These are phyloP conservation scores for Dolichomitus sp. DNA, from an alignment of 2,888 invertebrate genomes.

Conservation along the genomic window DNA sequence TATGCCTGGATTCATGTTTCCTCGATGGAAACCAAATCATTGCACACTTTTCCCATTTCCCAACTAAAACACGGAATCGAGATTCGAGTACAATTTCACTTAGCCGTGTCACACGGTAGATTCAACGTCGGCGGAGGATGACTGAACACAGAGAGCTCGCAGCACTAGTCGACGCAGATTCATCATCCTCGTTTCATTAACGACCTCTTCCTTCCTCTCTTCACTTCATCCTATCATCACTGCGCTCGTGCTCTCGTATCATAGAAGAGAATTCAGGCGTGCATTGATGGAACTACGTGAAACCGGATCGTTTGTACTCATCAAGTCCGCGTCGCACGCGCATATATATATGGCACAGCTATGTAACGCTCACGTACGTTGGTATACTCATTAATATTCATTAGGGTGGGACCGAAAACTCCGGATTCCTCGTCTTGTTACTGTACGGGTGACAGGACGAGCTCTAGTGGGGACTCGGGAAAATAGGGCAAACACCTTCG, in stretches of 20 bases:
- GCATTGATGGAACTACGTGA: constrained; percentile 58
- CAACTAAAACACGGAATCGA: neutral
- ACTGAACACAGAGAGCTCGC: constrained; percentile 32
- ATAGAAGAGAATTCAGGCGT: constrained; percentile 44
- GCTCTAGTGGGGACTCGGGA: constrained; percentile 13
- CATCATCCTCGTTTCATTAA: constrained; percentile 67
- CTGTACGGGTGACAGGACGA: constrained; percentile 45
- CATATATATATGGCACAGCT: constrained; percentile 13
- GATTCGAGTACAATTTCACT: constrained; percentile 34
- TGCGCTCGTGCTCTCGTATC: constrained; percentile 15
- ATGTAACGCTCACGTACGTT: constrained; percentile 20
- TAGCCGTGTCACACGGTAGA: constrained; percentile 25
- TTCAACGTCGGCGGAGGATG: constrained; percentile 23
- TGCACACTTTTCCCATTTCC: neutral
- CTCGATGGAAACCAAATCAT: neutral
- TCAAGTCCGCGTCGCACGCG: constrained; percentile 60
- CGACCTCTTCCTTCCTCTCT: constrained; percentile 61
- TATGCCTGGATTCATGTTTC: neutral
- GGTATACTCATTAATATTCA: constrained; percentile 69
- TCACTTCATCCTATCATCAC: constrained; percentile 17
- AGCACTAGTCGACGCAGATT: constrained; percentile 57
- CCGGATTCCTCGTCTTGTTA: constrained; percentile 59
- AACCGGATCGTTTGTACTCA: constrained; percentile 70
- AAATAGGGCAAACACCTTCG: constrained; percentile 32
- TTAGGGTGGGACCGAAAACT: constrained; percentile 63